These are phyloP conservation scores for Drosophila chauvacae DNA, from an alignment of 1,140 invertebrate genomes.

Conservation along the genomic window DNA sequence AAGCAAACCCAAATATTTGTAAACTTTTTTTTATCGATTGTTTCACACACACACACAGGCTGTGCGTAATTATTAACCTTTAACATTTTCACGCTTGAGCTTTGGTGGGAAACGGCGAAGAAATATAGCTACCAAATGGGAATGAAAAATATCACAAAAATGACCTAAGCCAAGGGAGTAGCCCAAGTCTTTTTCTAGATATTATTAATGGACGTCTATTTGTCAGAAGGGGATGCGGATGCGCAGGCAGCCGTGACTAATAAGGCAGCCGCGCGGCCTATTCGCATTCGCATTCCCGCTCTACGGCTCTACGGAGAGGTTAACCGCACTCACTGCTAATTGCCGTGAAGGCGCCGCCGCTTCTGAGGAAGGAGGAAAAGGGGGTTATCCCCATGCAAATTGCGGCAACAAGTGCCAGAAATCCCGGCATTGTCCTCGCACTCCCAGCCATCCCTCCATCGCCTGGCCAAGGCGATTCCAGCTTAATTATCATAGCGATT, in stretches of 20 bases:
- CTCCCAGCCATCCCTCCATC: conserved; percentile 3
- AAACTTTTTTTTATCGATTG: conserved; percentile 65
- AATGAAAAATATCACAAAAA: conserved; percentile 35
- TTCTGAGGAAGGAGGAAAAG: background rate
- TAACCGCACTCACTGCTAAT: conserved; percentile 65
- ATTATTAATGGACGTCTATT: conserved; percentile 77
- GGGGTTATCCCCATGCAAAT: conserved; percentile 57
- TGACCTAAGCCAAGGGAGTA: conserved; percentile 36
- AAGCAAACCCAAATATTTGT: conserved; percentile 38
- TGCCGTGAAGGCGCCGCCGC: conserved; percentile 75
- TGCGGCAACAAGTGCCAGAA: conserved; percentile 76
- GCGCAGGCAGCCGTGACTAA: conserved; percentile 76
- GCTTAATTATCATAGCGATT: conserved; percentile 78
- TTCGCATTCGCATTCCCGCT: conserved; percentile 22
- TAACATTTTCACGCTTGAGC: conserved; percentile 78
- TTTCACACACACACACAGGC: conserved; percentile 26
- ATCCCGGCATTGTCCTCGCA: conserved; percentile 38
- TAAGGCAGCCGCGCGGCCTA: conserved; percentile 46
- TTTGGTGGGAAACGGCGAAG: conserved; percentile 55
- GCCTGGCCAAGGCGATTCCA: conserved; percentile 35
- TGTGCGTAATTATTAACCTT: conserved; percentile 78
- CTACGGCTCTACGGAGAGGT: conserved; percentile 53
- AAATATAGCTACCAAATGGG: conserved; percentile 26
- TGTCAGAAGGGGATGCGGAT: conserved; percentile 61
- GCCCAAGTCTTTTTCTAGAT: conserved; percentile 42